Evolutionary conservation across 1,140 invertebrate genomes (phyloP).

Genomic region (Rhyzopertha dominica): DNA sequence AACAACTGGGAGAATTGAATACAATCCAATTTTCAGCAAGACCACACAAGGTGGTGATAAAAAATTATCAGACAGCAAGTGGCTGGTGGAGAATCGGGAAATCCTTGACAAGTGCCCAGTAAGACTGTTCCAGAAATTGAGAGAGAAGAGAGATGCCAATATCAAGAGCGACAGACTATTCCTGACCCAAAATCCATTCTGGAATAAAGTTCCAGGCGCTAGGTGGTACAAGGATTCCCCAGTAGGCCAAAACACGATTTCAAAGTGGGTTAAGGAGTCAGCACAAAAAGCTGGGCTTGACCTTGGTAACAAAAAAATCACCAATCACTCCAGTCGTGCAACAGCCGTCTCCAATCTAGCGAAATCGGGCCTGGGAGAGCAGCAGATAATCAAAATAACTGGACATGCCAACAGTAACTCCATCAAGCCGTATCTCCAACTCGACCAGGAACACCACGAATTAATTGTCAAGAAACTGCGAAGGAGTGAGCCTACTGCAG

Average conservation of each 20-base stretch:
- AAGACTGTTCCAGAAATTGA: too few species aligned
- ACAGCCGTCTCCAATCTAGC: slow-evolving; percentile 18
- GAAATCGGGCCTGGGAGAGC: slow-evolving; percentile 21
- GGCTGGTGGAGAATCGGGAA: slow-evolving; percentile 9
- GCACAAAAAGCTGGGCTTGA: too few species aligned
- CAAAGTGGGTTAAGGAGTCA: too few species aligned
- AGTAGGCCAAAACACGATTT: too few species aligned
- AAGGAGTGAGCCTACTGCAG: too few species aligned
- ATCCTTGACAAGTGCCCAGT: neutral
- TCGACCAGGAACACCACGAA: slow-evolving; percentile 11
- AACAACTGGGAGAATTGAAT: slow-evolving; percentile 14
- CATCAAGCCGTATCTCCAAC: slow-evolving; percentile 25
- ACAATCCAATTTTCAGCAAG: slow-evolving; percentile 19
- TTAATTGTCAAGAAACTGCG: too few species aligned
- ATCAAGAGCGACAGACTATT: too few species aligned
- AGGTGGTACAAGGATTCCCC: too few species aligned
- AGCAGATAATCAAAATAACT: slow-evolving; percentile 26
- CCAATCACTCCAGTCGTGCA: slow-evolving; percentile 16
- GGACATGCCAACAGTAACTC: slow-evolving; percentile 20
- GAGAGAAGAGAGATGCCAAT: too few species aligned
- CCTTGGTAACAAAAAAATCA: slow-evolving; percentile 16
- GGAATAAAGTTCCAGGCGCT: too few species aligned
- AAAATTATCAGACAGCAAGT: slow-evolving; percentile 15
- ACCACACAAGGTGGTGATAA: slow-evolving; percentile 17
- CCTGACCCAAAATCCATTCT: too few species aligned